Evolutionary conservation across 2,888 invertebrate genomes (phyloP).

Genomic region (Glaucopsyche alexis): DNA sequence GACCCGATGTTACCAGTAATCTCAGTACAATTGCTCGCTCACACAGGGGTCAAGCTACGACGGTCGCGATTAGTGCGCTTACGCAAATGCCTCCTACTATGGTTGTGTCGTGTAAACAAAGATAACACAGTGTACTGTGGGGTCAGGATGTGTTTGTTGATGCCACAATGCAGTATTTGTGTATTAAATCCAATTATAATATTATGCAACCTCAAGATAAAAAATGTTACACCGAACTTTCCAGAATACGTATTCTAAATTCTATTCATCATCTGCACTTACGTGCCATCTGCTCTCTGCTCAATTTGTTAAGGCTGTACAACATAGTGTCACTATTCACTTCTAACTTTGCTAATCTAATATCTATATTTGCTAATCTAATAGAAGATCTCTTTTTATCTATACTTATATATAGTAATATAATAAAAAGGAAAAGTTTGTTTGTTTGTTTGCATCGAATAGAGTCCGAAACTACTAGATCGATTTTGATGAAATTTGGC

Average conservation of each 20-base stretch:
- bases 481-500: too few species aligned
- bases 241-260: background rate
- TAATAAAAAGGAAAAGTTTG: too few species aligned
- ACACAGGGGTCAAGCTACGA: constrained; percentile 40
- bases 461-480: too few species aligned
- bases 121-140: constrained; percentile 56
- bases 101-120: constrained; percentile 69
- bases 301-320: too few species aligned
- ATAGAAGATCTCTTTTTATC: too few species aligned
- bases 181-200: constrained; percentile 14
- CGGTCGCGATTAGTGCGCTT: constrained; percentile 58
- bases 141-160: constrained; percentile 50
- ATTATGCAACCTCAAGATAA: background rate
- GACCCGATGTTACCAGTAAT: constrained; percentile 43
- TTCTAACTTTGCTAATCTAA: too few species aligned
- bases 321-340: too few species aligned
- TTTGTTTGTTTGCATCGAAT: too few species aligned
- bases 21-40: background rate
- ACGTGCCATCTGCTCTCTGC: background rate
- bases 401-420: too few species aligned
- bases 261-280: background rate
- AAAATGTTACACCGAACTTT: background rate
- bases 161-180: constrained; percentile 5
- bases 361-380: too few species aligned
- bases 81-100: constrained; percentile 71